Base-by-base conservation (phyloP, 2,113 vertebrate genomes). In the Podocnemis expansa region DNA sequence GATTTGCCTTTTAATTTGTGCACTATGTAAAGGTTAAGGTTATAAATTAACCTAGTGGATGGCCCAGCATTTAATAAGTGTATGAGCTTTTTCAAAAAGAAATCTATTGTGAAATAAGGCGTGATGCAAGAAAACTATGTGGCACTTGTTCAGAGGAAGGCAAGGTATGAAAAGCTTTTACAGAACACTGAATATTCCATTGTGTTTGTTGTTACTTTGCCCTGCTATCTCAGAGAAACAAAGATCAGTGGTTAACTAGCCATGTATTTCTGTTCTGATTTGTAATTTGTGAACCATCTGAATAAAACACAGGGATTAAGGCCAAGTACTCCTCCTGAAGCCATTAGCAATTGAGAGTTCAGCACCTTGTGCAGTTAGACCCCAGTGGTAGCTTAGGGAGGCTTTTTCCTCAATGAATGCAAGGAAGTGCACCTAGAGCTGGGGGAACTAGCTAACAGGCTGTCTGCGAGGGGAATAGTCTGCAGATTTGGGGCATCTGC, bases 1-100 rank as follows among this genome's bases (percentile, higher is more conserved):
- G 90, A 79, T 43, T 89, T 90, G 80, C 73, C 73, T 92, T 73
- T 80, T 89, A 85, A 80, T 92, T 95, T 21, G 2, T 17, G 24
- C 19, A 82, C 82, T 25, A 47, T 29, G 24, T 38, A 45, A 58
- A 75, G 70, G 51, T 41, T 19, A 60, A 34, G 29, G 82, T 90
- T 84, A 76, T 45, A 87, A 89, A 67, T 95, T 91, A 94, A 91
- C 76, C 14, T 84, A 55, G 19, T 51, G 67, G 83, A 60, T 6
- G 25, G 63, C 88, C 78, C 8, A 38, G 76, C 70, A 13, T 45
- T 76, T 41, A 55, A 17, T 45, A 31, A 85, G 76, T 84, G 3
- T 85, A 16, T 38, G 80, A 51, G 38, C 82, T 78, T 85, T 5
- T 87, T 82, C 87, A 92, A 55, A 92, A 95, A 94, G 90, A 92